Base-by-base conservation (phyloP, 2,888 invertebrate species). In the Leptopilina syphax region DNA sequence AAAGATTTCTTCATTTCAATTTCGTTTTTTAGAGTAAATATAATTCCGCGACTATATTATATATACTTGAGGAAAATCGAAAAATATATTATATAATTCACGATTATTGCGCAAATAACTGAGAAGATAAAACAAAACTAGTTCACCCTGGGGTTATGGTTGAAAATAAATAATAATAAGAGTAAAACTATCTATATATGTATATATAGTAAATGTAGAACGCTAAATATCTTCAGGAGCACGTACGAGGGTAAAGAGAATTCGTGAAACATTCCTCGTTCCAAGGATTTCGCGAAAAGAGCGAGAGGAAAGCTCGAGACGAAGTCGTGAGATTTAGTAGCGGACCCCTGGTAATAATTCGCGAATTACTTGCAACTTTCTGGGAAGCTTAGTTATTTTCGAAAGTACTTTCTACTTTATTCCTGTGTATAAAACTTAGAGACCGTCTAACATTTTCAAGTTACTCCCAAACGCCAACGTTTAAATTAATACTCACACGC, bases 311-410 rank as follows among this genome's bases (percentile, higher is more conserved):
- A 57, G 34, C 70, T 27, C 44, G 67, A n/a, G 73, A 57, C 54
- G 57, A 73, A 54, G 34, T 73, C 4, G n/a, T 73, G 34, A 73
- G 73, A 73, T 73, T 73, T 73, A 73, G 73, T 27, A n/a, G 54
- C 57, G n/a, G n/a, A 73, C 34, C 54, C 73, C n/a, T 73, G 73
- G 57, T 34, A 73, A 73, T 54, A 73, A 73, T 73, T 73, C 57
- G 73, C 27, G 57, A 73, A 73, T 73, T 73, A 57, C 73, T 34
- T 73, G 50, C 34, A 73, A 73, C 73, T 73, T 73, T 73, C 57
- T 34, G 12, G 34, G 34, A 57, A 73, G 73, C 73, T 73, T 73
- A 73, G 34, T 57, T 73, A 73, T 73, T 73, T 73, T 73, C 57
- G n/a, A 57, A 57, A 57, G 73, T 73, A 73, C 57, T 54, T 54